phyloP scores from a whole-genome alignment of 2,113 vertebrate species.

The Rhizomys pruinosus region DNA sequence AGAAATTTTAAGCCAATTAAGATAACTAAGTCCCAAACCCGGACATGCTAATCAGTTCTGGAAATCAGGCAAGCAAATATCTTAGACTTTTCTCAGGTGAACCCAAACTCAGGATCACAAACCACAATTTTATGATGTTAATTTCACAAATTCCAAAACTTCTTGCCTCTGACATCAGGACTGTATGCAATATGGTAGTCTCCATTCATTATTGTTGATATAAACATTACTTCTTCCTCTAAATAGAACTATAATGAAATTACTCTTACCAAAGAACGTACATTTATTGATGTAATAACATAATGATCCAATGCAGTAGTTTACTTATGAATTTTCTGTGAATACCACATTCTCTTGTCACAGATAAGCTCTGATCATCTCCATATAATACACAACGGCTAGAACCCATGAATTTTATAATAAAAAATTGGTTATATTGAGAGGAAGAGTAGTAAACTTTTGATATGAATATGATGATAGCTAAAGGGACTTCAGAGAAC shows the following conservation, averaged over 20 bases:
- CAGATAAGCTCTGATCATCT: not conserved
- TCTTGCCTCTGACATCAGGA: not conserved
- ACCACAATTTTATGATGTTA: not conserved
- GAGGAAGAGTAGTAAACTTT: not conserved
- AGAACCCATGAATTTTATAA: not conserved
- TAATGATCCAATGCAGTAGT: not conserved
- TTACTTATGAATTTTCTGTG: not conserved
- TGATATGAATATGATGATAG: not conserved
- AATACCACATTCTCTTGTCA: not conserved
- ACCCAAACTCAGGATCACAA: not conserved
- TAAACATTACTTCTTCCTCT: not conserved
- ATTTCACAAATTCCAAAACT: not conserved
- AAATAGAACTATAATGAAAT: not conserved
- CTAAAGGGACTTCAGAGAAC: not conserved
- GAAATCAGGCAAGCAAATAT: not conserved
- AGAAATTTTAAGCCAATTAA: not conserved
- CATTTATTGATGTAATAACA: not conserved
- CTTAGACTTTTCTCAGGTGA: not conserved
- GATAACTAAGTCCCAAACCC: not conserved
- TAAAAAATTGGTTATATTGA: not conserved
- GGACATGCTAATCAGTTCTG: not conserved
- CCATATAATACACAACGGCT: not conserved
- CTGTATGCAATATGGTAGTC: not conserved
- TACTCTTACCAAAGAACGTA: not conserved
- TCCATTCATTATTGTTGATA: not conserved